Conservation (phyloP, 2,888 invertebrate species). For the Acleris laterana region DNA sequence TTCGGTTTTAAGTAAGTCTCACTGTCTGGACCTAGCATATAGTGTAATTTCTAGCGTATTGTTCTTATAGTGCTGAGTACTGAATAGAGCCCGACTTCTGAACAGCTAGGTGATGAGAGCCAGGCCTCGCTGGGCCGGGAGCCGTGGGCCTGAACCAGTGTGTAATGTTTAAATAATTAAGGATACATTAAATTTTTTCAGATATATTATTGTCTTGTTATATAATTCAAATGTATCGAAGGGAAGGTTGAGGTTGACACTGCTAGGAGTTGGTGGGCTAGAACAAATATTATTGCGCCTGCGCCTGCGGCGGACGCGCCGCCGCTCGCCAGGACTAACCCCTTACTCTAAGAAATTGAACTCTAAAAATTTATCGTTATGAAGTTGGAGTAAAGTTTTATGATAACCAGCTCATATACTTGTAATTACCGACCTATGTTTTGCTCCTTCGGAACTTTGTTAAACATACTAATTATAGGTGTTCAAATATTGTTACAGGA, state of each 20-base stretch:
- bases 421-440: constrained; percentile 74
- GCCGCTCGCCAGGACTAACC: constrained; percentile 46
- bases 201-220: constrained; percentile 85
- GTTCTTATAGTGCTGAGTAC: constrained; percentile 58
- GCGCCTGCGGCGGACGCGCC: constrained; percentile 50
- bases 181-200: constrained; percentile 83
- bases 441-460: constrained; percentile 80
- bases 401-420: constrained; percentile 78
- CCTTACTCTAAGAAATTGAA: constrained; percentile 68
- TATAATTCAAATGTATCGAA: constrained; percentile 83
- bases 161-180: constrained; percentile 81
- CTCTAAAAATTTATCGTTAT: constrained; percentile 76
- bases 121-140: constrained; percentile 63
- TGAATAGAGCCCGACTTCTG: constrained; percentile 65
- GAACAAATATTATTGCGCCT: constrained; percentile 77
- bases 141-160: constrained; percentile 78
- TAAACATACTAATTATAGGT: constrained; percentile 79
- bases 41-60: constrained; percentile 62
- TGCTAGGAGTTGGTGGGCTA: constrained; percentile 69
- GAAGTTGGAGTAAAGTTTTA: constrained; percentile 80
- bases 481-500: constrained; percentile 82
- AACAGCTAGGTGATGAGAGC: constrained; percentile 57
- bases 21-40: constrained; percentile 71
- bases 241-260: constrained; percentile 70
- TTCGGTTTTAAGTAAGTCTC: constrained; percentile 41